Evolutionary conservation across 2,888 invertebrate species (phyloP).

Genomic region (Scaptodrosophila latifasciaeformis): DNA sequence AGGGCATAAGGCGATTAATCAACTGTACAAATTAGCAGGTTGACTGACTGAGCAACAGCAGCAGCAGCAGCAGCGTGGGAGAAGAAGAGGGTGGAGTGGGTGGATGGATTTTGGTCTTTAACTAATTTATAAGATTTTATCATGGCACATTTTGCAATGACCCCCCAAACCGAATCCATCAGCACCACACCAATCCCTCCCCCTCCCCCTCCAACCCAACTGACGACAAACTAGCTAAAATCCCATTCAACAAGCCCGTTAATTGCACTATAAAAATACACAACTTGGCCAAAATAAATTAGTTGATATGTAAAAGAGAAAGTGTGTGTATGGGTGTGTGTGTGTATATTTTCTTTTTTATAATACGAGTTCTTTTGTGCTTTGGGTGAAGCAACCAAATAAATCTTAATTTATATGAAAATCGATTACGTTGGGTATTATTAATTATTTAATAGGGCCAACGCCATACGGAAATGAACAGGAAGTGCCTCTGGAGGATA

Average conservation of each 20-base stretch:
- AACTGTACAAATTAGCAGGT: conserved; percentile 46
- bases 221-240: no score
- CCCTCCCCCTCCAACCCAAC: no score
- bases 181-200: no score
- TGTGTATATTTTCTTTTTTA: conserved; percentile 7
- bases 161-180: neutral
- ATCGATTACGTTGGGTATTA: conserved; percentile 55
- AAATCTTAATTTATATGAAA: conserved; percentile 69
- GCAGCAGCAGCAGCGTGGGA: no score
- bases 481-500: conserved; percentile 12
- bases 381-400: conserved; percentile 27
- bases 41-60: no score
- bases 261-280: conserved; percentile 61
- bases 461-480: conserved; percentile 32
- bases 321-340: conserved; percentile 14
- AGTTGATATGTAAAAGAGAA: conserved; percentile 19
- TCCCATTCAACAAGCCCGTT: conserved; percentile 44
- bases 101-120: conserved; percentile 20
- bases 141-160: conserved; percentile 15
- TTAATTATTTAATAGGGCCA: conserved; percentile 55
- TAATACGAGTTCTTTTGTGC: neutral
- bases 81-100: neutral
- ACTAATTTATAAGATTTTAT: conserved; percentile 65
- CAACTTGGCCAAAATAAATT: conserved; percentile 56
- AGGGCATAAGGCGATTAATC: conserved; percentile 60